phyloP scores from a whole-genome alignment of 2,113 vertebrate species.

The Ammodytes marinus region DNA sequence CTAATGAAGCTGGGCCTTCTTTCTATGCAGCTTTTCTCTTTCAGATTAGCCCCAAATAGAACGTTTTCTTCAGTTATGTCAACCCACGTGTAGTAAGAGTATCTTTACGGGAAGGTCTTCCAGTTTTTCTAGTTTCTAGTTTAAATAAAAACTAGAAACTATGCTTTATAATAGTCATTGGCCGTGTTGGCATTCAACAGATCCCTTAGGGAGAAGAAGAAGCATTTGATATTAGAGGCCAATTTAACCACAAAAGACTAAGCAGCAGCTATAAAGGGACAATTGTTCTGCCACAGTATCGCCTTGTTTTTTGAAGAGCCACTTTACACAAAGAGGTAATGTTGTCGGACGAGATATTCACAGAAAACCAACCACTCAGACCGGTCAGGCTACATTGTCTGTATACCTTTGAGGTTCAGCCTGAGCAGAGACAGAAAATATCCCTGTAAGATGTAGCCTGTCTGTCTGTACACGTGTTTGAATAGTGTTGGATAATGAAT shows the following conservation, averaged over 20 bases:
- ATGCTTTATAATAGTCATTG: not conserved
- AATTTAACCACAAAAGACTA: not conserved
- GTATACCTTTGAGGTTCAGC: slow-evolving; percentile 20
- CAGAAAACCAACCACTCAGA: slow-evolving; percentile 48
- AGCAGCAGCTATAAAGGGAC: not conserved
- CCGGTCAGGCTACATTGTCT: slow-evolving; percentile 69
- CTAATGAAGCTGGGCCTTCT: not conserved
- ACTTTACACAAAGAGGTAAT: slow-evolving; percentile 56
- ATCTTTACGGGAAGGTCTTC: not conserved
- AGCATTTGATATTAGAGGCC: too few species aligned
- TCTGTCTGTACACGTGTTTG: not conserved
- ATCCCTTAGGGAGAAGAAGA: not conserved
- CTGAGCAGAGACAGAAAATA: slow-evolving; percentile 12
- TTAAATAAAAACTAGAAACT: not conserved
- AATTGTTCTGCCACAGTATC: slow-evolving; percentile 2
- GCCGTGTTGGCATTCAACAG: not conserved
- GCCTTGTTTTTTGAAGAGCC: slow-evolving; percentile 30
- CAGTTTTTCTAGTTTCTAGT: not conserved
- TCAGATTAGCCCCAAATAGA: too few species aligned
- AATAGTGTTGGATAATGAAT: not conserved
- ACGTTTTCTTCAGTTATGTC: not conserved
- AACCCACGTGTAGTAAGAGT: not conserved
- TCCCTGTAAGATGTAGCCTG: not conserved
- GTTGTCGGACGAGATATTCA: slow-evolving; percentile 42
- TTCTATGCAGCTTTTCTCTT: not conserved